Base-by-base conservation (phyloP, 2,113 vertebrate genomes). In the Pongo abelii region DNA sequence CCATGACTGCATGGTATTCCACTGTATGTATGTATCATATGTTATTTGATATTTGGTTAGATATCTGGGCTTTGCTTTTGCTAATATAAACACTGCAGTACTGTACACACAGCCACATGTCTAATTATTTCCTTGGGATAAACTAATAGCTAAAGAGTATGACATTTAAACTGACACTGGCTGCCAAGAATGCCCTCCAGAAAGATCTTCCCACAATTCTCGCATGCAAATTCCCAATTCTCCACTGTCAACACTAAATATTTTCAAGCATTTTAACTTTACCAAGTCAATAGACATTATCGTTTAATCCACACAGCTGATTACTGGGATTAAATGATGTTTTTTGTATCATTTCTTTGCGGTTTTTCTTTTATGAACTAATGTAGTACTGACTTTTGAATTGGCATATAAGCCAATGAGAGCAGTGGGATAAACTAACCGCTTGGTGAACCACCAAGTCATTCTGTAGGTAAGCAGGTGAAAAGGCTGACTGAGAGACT, bases 111-210 rank as follows among this genome's bases (percentile, higher is more conserved):
- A 78, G 46, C 38, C 59, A 89, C 23, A 48, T 59, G 27, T 69
- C 27, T 57, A 92, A 93, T 61, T 86, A 61, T 70, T 97, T 95
- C 30, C 70, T 80, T 75, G 70, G 61, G 70, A 84, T 91, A 93
- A 93, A 78, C 35, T 85, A 85, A 70, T 22, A 57, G 35, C 72
- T 96, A 81, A 87, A 89, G 20, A 79, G 6, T 50, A 69, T 52
- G n/a, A 80, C 78, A 89, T 93, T 91, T 80, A 77, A 91, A 74
- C 38, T 38, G 57, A 84, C 0, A 46, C 40, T 6, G 7, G 72
- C 35, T 59, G n/a, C 0, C 6, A 30, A 69, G 61, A 91, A 91
- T 38, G 77, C 38, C 27, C 81, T 87, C 69, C 17, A 38, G 78
- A 88, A 89, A 61, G 18, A 8, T 52, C 50, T 64, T 77, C 50